Evolutionary conservation across 2,888 invertebrate genomes (phyloP).

Genomic region (Ophioninae sp.): DNA sequence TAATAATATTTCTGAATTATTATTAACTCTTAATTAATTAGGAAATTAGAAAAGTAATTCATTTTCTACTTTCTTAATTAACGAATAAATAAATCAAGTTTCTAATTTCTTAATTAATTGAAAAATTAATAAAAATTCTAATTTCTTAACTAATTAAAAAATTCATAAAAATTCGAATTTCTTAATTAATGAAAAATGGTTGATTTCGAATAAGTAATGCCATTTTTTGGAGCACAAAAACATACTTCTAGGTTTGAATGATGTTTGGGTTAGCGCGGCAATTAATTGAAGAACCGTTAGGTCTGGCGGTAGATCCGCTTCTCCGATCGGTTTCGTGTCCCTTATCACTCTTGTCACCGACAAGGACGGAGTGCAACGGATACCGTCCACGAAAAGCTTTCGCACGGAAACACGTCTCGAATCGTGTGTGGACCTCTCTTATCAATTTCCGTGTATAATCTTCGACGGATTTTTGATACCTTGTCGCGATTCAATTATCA

Average conservation of each 20-base stretch:
- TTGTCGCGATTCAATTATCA: slow-evolving; percentile 52
- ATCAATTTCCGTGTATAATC: slow-evolving; percentile 56
- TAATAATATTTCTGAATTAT: no score
- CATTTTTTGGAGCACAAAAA: neutral
- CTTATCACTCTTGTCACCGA: slow-evolving; percentile 51
- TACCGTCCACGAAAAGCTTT: slow-evolving; percentile 7
- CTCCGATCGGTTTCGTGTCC: slow-evolving; percentile 10
- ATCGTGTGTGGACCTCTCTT: slow-evolving; percentile 26
- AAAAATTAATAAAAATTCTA: no score
- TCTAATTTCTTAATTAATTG: no score
- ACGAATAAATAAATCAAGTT: no score
- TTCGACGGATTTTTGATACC: slow-evolving; percentile 59
- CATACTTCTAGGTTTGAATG: neutral
- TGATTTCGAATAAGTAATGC: no score
- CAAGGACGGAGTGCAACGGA: slow-evolving; percentile 24
- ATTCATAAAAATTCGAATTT: no score
- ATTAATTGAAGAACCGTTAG: slow-evolving; percentile 15
- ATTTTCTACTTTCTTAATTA: no score
- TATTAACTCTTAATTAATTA: no score
- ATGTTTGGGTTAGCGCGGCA: neutral
- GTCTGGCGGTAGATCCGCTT: neutral
- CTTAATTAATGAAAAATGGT: no score
- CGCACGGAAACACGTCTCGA: slow-evolving; percentile 42
- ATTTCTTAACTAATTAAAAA: no score
- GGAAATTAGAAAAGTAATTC: no score